A percentile compares a stretch with the other conserved stretches of the same genome.
Evolutionary conservation across 2,888 invertebrate genomes (phyloP).

Genomic region (Norana najaformis): DNA sequence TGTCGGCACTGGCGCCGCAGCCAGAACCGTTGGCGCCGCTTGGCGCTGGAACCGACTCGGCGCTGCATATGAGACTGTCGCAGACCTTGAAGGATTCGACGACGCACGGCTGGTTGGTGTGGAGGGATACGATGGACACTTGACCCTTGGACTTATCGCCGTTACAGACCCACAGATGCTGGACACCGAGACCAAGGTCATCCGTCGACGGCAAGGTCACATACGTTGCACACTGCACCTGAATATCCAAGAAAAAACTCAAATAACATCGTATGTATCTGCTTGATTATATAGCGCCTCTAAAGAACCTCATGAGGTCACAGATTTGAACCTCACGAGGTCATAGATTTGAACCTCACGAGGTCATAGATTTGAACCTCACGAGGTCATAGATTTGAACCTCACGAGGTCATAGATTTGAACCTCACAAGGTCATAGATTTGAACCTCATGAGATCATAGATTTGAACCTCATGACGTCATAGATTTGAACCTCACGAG

Average conservation of each 20-base stretch:
- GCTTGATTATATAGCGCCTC: too few species aligned
- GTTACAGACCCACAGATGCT: constrained; percentile 88
- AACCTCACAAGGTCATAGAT: background rate
- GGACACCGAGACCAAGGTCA: constrained; percentile 68
- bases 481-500: too few species aligned
- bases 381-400: too few species aligned
- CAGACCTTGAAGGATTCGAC: constrained; percentile 56
- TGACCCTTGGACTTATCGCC: constrained; percentile 66
- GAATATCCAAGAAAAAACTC: constrained; percentile 23
- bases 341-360: too few species aligned
- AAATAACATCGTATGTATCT: background rate
- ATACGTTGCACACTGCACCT: constrained; percentile 58
- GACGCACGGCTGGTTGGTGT: constrained; percentile 54
- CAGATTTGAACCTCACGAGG: too few species aligned
- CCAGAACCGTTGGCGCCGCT: constrained; percentile 32
- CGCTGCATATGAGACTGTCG: constrained; percentile 46
- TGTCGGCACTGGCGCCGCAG: constrained; percentile 54
- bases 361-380: too few species aligned
- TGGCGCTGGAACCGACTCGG: constrained; percentile 54
- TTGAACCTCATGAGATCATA: too few species aligned
- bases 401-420: too few species aligned
- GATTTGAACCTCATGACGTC: too few species aligned
- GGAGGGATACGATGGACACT: constrained; percentile 68
- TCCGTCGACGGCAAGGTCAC: constrained; percentile 63
- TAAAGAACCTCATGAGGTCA: too few species aligned